Evolutionary conservation across 2,888 invertebrate species (phyloP).

Genomic region (Eristalis arbustorum): DNA sequence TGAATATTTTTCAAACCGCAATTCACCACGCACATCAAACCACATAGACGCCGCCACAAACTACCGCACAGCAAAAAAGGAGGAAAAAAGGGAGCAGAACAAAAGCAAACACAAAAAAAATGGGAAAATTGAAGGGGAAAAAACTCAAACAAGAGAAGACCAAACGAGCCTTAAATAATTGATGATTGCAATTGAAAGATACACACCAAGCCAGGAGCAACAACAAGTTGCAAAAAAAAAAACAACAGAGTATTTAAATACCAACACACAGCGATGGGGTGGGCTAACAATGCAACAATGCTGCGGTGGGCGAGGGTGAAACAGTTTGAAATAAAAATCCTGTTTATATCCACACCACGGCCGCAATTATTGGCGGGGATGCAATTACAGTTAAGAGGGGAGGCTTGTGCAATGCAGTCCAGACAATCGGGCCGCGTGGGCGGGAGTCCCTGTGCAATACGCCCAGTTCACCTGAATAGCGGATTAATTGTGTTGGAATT

Average conservation of each 20-base stretch:
- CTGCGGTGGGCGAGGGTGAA: neutral
- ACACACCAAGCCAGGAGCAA: neutral
- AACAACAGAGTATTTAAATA: neutral
- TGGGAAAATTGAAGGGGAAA: neutral
- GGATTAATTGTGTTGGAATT: slow-evolving; percentile 27
- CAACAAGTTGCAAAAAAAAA: neutral
- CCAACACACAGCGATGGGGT: neutral
- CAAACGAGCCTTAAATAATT: slow-evolving; percentile 26
- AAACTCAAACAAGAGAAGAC: slow-evolving; percentile 5
- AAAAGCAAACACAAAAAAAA: neutral
- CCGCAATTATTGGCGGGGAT: slow-evolving; percentile 1
- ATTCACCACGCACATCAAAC: slow-evolving; percentile 28
- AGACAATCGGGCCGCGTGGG: slow-evolving; percentile 17
- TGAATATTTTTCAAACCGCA: slow-evolving; percentile 30
- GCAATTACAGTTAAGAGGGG: slow-evolving; percentile 18
- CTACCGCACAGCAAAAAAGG: neutral
- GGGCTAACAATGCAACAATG: no score
- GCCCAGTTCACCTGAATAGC: slow-evolving; percentile 19
- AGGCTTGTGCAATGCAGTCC: slow-evolving; percentile 26
- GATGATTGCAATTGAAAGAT: slow-evolving; percentile 19
- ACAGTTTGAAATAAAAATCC: neutral
- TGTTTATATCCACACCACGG: neutral
- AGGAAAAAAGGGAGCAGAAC: neutral
- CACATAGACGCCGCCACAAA: slow-evolving; percentile 5
- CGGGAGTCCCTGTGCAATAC: neutral